Percentiles rank a stretch among this genome's conserved stretches.
These are phyloP conservation scores for Acropora tenuis DNA, from an alignment of 64 coral and sea anemone species.

Conservation along the genomic window DNA sequence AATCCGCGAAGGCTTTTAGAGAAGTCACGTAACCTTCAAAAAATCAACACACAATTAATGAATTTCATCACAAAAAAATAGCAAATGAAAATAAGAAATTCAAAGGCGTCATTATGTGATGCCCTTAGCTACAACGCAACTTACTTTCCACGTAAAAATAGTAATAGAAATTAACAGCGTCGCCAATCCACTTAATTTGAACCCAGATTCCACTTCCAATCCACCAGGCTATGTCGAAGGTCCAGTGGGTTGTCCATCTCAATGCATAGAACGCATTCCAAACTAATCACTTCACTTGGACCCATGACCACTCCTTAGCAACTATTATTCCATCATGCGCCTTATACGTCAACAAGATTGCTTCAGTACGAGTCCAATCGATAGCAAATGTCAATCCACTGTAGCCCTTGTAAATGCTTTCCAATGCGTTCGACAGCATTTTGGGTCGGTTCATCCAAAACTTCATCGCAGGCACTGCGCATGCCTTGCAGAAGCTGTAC, in stretches of 20 bases:
- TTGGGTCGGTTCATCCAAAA: neutral
- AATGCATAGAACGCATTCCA: neutral
- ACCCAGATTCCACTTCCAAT: neutral
- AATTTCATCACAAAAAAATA: neutral
- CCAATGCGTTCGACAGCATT: neutral
- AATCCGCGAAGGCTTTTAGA: neutral
- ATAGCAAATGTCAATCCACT: neutral
- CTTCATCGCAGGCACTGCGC: neutral
- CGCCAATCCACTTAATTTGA: neutral
- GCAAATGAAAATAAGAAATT: neutral
- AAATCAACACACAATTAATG: neutral
- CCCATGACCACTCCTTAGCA: neutral
- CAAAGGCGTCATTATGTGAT: neutral
- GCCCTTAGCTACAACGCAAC: neutral
- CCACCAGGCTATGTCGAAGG: neutral
- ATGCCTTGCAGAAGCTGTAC: neutral
- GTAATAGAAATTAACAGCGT: neutral
- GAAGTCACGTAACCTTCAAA: neutral
- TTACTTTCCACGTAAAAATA: neutral
- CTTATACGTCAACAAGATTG: neutral
- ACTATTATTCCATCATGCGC: neutral
- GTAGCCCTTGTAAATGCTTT: neutral
- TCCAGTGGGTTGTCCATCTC: neutral
- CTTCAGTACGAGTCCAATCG: neutral
- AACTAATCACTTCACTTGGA: neutral